These are phyloP conservation scores for Orientallactaga sibirica DNA, from an alignment of 2,797 vertebrate species.

Conservation along the genomic window DNA sequence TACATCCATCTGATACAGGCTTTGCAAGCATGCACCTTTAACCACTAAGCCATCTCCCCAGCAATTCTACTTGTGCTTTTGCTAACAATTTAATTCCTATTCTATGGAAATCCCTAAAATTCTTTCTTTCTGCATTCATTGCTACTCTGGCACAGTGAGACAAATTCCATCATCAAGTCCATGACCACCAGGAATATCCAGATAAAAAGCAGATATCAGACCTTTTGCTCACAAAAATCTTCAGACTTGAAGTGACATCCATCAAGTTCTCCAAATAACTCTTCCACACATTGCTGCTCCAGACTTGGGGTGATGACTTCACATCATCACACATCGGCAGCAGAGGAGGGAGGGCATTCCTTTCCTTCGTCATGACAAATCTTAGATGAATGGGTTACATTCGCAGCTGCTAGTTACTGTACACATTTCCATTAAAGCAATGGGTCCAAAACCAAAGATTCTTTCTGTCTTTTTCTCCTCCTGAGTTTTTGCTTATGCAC, in stretches of 20 bases:
- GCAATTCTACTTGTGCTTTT: not conserved
- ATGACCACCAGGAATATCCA: not conserved
- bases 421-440: not conserved
- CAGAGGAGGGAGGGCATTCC: rapidly evolving
- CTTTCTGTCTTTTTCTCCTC: not conserved
- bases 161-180: not conserved
- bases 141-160: not conserved
- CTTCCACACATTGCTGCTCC: not conserved
- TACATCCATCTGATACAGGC: too few species aligned
- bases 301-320: not conserved
- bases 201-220: not conserved
- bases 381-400: not conserved
- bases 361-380: not conserved
- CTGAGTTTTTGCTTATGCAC: not conserved
- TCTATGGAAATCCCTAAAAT: not conserved
- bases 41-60: too few species aligned
- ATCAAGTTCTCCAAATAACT: not conserved
- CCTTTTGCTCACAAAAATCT: not conserved
- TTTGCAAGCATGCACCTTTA: too few species aligned
- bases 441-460: not conserved
- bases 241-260: not conserved
- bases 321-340: not conserved
- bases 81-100: not conserved
- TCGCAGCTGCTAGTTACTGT: not conserved
- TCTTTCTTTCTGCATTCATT: not conserved